Conservation (phyloP, 2,797 vertebrate species). For the Pteropus rufus region DNA sequence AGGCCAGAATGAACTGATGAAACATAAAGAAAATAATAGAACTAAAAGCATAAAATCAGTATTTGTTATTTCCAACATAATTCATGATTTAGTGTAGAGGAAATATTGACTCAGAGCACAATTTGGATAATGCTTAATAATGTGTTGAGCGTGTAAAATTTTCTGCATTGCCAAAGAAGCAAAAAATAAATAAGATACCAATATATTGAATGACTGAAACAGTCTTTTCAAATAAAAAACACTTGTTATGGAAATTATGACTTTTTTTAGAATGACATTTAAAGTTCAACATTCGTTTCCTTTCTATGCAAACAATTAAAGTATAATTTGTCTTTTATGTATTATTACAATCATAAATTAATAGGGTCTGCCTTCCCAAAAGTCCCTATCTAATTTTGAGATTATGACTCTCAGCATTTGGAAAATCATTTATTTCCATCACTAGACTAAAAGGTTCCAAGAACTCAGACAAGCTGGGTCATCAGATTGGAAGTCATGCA, state of each 20-base stretch:
- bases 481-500: conserved; percentile 74
- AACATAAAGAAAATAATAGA: background rate
- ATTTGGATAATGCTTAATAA: background rate
- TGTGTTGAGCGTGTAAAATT: background rate
- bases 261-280: conserved; percentile 13
- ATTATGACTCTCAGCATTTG: conserved; percentile 67
- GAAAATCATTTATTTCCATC: conserved; percentile 77
- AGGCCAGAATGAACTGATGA: background rate
- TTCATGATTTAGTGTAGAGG: background rate
- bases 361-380: conserved; percentile 29
- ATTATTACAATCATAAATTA: conserved; percentile 67
- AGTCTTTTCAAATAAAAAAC: conserved; percentile 18
- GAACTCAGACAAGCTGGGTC: conserved; percentile 69
- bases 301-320: conserved; percentile 27
- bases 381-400: conserved; percentile 48
- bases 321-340: background rate
- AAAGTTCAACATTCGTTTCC: conserved; percentile 29
- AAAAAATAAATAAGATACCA: background rate
- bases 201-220: background rate
- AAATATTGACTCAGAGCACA: background rate
- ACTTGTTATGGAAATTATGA: background rate
- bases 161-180: background rate
- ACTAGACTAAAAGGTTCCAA: conserved; percentile 67
- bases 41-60: background rate
- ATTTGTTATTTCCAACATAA: background rate